Conservation (phyloP, 2,113 vertebrate species). For the Eurypyga helias region DNA sequence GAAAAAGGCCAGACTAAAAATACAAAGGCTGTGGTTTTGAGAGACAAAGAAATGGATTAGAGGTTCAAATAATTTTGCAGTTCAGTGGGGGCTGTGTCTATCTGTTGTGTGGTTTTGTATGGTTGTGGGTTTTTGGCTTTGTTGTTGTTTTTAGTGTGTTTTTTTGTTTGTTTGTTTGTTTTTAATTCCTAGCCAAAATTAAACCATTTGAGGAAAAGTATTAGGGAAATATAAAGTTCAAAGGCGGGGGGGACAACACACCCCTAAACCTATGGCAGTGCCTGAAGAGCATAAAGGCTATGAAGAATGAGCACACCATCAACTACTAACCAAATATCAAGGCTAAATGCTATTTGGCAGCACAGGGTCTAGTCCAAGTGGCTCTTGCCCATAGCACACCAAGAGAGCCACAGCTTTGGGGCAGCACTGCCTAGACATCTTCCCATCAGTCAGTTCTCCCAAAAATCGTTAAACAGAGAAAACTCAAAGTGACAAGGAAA, state of each 20-base stretch:
- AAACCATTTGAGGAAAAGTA: background rate
- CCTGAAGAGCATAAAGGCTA: background rate
- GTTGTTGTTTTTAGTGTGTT: too few relatives aligned
- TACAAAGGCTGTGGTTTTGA: background rate
- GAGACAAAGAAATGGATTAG: slow-evolving; percentile 14
- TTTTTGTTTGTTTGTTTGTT: too few relatives aligned
- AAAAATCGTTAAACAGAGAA: background rate
- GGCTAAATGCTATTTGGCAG: background rate
- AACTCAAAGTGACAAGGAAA: background rate
- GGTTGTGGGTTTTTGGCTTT: too few relatives aligned
- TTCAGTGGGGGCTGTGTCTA: background rate
- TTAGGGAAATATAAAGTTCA: background rate
- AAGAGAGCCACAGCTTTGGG: background rate
- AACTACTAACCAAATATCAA: background rate
- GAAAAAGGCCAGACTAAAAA: slow-evolving; percentile 13
- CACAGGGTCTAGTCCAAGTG: background rate
- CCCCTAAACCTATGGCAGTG: background rate
- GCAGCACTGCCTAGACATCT: background rate
- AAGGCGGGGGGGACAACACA: accelerated
- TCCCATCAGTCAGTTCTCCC: background rate
- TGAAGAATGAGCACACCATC: background rate
- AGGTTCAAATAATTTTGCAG: background rate
- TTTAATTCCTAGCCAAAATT: background rate
- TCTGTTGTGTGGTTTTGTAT: too few relatives aligned
- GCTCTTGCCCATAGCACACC: background rate